A percentile compares a stretch with the other conserved stretches of the same genome.
phyloP scores from a whole-genome alignment of 2,888 invertebrate genomes.

The Plutella xylostella region DNA sequence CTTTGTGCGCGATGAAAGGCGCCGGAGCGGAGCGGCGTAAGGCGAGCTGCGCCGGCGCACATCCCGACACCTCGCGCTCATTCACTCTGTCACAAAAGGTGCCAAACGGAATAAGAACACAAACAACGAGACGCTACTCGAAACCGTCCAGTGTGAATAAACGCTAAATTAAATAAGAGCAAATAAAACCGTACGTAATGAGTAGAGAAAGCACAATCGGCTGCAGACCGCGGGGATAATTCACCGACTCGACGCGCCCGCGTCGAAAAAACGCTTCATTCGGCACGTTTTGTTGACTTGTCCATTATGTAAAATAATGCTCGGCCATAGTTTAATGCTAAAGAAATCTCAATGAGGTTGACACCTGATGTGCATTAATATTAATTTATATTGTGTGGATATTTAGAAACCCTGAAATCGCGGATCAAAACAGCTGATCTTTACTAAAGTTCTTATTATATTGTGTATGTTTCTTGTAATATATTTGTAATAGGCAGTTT shows the following conservation, averaged over 20 bases:
- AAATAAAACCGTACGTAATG: constrained; percentile 64
- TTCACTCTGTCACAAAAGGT: constrained; percentile 67
- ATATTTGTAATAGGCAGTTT: too few relatives aligned
- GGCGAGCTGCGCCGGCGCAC: constrained; percentile 57
- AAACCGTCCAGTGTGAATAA: constrained; percentile 17
- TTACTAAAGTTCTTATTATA: too few relatives aligned
- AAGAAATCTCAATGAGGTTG: too few relatives aligned
- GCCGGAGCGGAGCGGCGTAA: constrained; percentile 60
- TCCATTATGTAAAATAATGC: too few relatives aligned
- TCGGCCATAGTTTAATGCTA: too few relatives aligned
- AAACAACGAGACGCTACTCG: constrained; percentile 35
- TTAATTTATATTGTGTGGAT: too few relatives aligned
- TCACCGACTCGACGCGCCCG: constrained; percentile 50
- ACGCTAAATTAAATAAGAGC: constrained; percentile 69
- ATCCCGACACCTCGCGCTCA: constrained; percentile 68
- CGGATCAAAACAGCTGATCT: too few relatives aligned
- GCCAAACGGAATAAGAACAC: constrained; percentile 55
- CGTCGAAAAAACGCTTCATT: constrained; percentile 35
- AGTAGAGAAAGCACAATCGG: constrained; percentile 33
- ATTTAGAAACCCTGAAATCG: too few relatives aligned
- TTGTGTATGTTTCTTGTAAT: too few relatives aligned
- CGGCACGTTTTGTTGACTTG: constrained; percentile 8
- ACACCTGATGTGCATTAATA: too few relatives aligned
- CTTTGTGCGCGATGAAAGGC: constrained; percentile 67
- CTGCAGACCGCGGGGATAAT: constrained; percentile 41